Evolutionary conservation across 1,140 invertebrate species (phyloP).

Genomic region (Tachypleus tridentatus): DNA sequence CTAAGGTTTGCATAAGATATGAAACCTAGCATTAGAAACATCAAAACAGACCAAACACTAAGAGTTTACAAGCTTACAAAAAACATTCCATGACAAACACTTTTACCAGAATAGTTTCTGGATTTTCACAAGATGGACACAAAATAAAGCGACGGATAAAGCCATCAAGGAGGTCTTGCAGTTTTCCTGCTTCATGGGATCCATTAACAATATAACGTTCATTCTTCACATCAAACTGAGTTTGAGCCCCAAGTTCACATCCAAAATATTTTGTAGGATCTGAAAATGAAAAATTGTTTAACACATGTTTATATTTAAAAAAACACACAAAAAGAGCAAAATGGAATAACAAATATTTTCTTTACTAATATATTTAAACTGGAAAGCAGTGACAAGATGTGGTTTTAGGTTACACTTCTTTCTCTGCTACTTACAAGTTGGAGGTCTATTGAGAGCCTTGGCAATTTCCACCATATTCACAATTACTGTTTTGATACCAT

Average conservation of each 20-base stretch:
- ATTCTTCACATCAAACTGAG: conserved; percentile 96
- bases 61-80: too few relatives aligned
- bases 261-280: conserved; percentile 99
- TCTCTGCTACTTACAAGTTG: conserved; percentile 63
- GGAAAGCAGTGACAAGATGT: too few relatives aligned
- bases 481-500: conserved; percentile 99
- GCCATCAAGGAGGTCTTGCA: conserved; percentile 94
- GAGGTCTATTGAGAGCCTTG: conserved; percentile 89
- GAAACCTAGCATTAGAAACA: too few relatives aligned
- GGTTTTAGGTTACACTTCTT: too few relatives aligned
- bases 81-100: too few relatives aligned
- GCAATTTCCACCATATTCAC: conserved; percentile 99
- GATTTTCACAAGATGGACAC: conserved; percentile 96
- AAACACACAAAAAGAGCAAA: too few relatives aligned
- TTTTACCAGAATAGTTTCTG: conserved; percentile 83
- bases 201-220: conserved; percentile 99
- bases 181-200: conserved; percentile 89
- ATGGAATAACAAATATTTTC: too few relatives aligned
- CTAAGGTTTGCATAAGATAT: too few relatives aligned
- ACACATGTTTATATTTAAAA: too few relatives aligned
- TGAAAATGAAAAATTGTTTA: conserved; percentile 29
- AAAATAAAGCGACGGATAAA: conserved; percentile 95
- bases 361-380: too few relatives aligned
- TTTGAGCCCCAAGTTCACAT: conserved; percentile 97
- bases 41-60: too few relatives aligned